These are phyloP conservation scores for Hippocampus kuda DNA, from an alignment of 2,797 vertebrate species.

Conservation along the genomic window DNA sequence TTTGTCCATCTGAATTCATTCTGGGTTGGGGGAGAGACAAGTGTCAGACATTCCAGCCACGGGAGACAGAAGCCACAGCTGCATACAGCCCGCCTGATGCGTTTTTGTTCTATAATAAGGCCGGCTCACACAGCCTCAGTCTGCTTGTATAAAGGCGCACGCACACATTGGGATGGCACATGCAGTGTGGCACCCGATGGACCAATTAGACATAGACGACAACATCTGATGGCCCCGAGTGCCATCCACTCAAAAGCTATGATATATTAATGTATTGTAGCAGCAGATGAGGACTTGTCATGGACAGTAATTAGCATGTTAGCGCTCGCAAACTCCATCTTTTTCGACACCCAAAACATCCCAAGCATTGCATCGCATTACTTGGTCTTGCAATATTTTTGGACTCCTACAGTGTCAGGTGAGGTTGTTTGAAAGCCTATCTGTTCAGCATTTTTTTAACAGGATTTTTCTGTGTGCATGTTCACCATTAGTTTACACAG, in stretches of 20 bases:
- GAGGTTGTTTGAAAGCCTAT: too few relatives aligned
- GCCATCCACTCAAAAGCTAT: constrained; percentile 22
- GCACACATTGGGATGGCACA: constrained; percentile 20
- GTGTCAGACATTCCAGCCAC: constrained; percentile 44
- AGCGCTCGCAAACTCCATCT: not conserved
- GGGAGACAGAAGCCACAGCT: constrained; percentile 55
- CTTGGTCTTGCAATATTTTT: not conserved
- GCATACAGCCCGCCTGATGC: constrained; percentile 36
- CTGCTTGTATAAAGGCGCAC: constrained; percentile 34
- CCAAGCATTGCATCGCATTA: not conserved
- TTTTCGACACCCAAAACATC: not conserved
- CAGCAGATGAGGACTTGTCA: constrained; percentile 8
- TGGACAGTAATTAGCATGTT: not conserved
- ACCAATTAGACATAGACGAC: constrained; percentile 48
- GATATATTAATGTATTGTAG: constrained; percentile 18
- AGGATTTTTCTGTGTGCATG: not conserved
- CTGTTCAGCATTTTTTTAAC: not conserved
- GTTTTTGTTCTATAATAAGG: constrained; percentile 39
- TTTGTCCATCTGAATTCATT: constrained; percentile 35
- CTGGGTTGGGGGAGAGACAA: constrained; percentile 20
- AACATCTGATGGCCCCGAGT: constrained; percentile 32
- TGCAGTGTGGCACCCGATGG: constrained; percentile 39
- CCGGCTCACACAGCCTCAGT: constrained; percentile 34
- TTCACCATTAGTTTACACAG: not conserved
- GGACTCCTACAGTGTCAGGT: not conserved